A percentile compares a stretch with the other conserved stretches of the same genome.
These are phyloP conservation scores for Enteromius mattozi DNA, from an alignment of 2,797 vertebrate species.

Conservation along the genomic window DNA sequence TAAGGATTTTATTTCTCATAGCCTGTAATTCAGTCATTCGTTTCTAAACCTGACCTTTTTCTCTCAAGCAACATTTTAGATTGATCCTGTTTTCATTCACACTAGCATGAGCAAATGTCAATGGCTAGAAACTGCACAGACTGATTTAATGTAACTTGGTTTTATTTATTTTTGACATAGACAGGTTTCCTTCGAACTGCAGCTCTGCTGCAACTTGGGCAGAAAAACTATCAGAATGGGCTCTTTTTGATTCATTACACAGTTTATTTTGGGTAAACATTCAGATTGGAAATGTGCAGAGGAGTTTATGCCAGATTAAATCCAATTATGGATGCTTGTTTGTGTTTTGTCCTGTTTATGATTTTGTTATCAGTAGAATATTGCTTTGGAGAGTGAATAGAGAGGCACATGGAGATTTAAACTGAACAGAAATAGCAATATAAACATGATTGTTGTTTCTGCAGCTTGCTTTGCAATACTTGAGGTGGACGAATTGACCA, in stretches of 20 bases:
- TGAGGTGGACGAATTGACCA: slow-evolving; percentile 2
- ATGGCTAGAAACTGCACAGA: neutral
- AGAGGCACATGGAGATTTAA: neutral
- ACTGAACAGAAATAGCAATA: neutral
- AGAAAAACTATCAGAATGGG: neutral
- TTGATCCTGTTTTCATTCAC: slow-evolving; percentile 28
- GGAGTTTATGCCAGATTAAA: slow-evolving; percentile 3
- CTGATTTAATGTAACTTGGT: slow-evolving; percentile 8
- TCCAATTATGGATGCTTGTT: slow-evolving; percentile 29
- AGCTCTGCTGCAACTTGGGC: neutral
- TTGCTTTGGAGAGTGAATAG: slow-evolving; percentile 7
- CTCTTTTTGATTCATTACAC: slow-evolving; percentile 15
- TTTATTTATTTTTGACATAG: slow-evolving; percentile 6
- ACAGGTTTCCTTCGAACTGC: neutral
- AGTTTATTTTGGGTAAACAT: slow-evolving; percentile 4
- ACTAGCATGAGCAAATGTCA: slow-evolving; percentile 32
- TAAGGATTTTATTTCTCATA: slow-evolving; percentile 38
- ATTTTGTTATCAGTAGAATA: slow-evolving; percentile 22
- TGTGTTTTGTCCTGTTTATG: slow-evolving; percentile 32
- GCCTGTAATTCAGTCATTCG: slow-evolving; percentile 42
- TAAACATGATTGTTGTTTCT: slow-evolving; percentile 11
- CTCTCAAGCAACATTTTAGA: slow-evolving; percentile 14
- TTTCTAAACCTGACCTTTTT: slow-evolving; percentile 44
- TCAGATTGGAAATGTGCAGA: neutral
- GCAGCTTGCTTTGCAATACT: slow-evolving; percentile 7